Evolutionary conservation across 2,888 invertebrate species (phyloP), one percentile per base, ranked within the genome.

Genomic region (Hypomecis atomaria): DNA sequence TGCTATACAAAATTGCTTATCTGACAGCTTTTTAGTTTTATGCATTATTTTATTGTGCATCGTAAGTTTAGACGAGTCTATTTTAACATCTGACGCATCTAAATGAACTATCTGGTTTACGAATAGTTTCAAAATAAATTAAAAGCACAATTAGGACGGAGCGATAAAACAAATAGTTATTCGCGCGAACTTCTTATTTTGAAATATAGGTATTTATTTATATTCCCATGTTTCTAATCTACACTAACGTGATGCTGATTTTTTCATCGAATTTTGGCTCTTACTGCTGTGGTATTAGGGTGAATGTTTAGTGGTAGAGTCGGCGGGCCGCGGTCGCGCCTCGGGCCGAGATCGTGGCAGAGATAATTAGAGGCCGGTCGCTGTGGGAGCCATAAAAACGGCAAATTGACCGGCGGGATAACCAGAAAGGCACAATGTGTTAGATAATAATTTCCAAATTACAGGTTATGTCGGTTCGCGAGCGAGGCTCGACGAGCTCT

Each of bases 401-500:
- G 92, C 92, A 92, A 92, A 92, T 92, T 92, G 92, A 92, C 92
- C 92, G 92, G 90, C 92, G 92, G 92, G 92, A 92, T 91, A 92
- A 90, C 89, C 92, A 92, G 90, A 92, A 92, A 92, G 92, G 92
- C 92, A 92, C 91, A 92, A 92, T 92, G 92, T 92, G 92, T 92
- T 92, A 92, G 92, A 92, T 92, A 92, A 92, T 92, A 92, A 92
- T 92, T 92, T 92, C 91, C 91, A 92, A 92, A 92, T 92, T 92
- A 92, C 88, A 91, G 92, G 92, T 91, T 92, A 84, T 87, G 90
- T 87, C 82, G 84, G 90, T 90, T 90, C 84, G 90, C 90, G 86
- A 87, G 88, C 65, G 65, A 86, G 87, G 78, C 80, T 83, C 86
- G 84, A 74, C 80, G 79, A 81, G 80, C 74, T 85, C 86, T 89